A percentile compares a stretch with the other conserved stretches of the same genome.
phyloP scores from a whole-genome alignment of 2,797 vertebrate genomes.

The Pangasius macronema region DNA sequence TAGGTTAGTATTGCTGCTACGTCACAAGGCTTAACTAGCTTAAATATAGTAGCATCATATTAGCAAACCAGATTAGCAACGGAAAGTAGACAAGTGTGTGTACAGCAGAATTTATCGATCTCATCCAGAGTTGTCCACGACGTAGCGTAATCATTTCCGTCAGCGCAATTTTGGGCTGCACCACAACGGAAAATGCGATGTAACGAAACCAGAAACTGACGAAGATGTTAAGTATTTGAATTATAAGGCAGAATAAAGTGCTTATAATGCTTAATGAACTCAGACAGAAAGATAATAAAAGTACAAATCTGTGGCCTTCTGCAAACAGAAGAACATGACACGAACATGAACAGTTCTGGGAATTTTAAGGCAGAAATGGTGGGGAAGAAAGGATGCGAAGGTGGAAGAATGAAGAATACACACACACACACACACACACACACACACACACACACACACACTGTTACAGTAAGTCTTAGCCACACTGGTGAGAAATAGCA shows the following conservation, averaged over 20 bases:
- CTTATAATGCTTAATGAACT: neutral
- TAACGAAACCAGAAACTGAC: neutral
- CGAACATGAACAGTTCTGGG: constrained; percentile 39
- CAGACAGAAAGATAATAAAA: neutral
- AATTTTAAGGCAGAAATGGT: constrained; percentile 19
- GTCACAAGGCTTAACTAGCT: neutral
- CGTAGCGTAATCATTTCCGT: neutral
- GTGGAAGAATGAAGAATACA: constrained; percentile 19
- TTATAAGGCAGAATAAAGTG: constrained; percentile 5
- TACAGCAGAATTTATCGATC: neutral
- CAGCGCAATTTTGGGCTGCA: no score
- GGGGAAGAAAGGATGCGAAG: constrained; percentile 17
- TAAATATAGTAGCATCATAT: neutral
- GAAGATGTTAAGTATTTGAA: no score
- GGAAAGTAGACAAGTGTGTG: neutral
- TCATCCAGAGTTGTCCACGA: neutral
- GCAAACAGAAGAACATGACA: constrained; percentile 5
- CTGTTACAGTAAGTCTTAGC: constrained; percentile 64
- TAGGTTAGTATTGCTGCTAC: neutral
- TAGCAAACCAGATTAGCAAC: neutral
- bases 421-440: constrained; percentile 34
- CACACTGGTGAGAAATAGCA: constrained; percentile 65
- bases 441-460: constrained; percentile 45
- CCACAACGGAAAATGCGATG: neutral
- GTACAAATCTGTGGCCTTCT: neutral